Conservation (phyloP, 1,140 invertebrate species). For the Babylonia areolata region DNA sequence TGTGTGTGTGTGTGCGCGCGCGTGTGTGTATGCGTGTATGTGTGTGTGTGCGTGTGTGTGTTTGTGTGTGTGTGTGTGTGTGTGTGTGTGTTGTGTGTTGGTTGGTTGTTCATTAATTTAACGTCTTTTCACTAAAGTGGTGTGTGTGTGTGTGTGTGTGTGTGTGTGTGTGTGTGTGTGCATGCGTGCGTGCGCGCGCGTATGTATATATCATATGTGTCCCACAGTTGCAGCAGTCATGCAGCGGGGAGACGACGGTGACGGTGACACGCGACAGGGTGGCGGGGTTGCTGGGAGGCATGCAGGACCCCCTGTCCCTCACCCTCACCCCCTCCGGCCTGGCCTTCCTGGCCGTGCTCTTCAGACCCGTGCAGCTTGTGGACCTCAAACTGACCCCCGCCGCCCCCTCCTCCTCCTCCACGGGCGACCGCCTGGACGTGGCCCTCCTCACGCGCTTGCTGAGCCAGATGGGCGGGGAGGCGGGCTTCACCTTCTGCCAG, state of each 20-base stretch:
- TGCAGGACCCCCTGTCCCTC: not conserved
- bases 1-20: too few species aligned
- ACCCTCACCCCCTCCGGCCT: conserved; percentile 20
- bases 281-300: not conserved
- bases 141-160: too few species aligned
- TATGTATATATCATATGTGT: too few species aligned
- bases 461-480: conserved; percentile 17
- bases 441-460: not conserved
- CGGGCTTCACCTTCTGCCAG: conserved; percentile 22
- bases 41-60: too few species aligned
- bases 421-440: not conserved
- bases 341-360: conserved; percentile 2
- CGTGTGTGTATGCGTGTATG: too few species aligned
- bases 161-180: too few species aligned
- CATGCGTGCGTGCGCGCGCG: too few species aligned
- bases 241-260: conserved; percentile 3
- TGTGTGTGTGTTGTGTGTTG: too few species aligned
- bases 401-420: too few species aligned
- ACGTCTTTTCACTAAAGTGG: too few species aligned
- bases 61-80: too few species aligned
- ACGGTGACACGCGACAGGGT: not conserved
- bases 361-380: not conserved
- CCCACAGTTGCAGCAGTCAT: not conserved
- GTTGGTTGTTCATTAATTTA: too few species aligned
- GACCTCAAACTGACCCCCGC: not conserved